These are phyloP conservation scores for Drosophila mojavensis DNA, from an alignment of 1,140 invertebrate genomes.

Conservation along the genomic window DNA sequence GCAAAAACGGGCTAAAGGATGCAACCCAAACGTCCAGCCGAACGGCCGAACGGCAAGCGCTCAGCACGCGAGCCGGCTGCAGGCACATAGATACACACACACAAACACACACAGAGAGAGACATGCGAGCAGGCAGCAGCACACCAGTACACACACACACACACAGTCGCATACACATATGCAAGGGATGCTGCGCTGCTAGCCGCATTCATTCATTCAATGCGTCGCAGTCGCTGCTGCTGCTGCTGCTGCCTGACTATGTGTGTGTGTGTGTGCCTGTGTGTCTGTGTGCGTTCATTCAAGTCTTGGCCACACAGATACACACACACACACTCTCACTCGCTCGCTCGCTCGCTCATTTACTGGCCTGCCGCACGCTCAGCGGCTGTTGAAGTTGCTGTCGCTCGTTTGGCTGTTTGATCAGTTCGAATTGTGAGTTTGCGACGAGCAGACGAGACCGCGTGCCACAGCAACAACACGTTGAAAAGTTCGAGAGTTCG, in stretches of 20 bases:
- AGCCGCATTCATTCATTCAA: slow-evolving; percentile 48
- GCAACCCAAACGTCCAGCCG: slow-evolving; percentile 38
- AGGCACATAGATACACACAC: slow-evolving; percentile 45
- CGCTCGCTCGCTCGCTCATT: no score
- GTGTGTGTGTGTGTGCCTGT: slow-evolving; percentile 7
- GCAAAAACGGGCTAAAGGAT: slow-evolving; percentile 75
- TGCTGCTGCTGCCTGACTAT: neutral
- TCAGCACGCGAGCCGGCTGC: slow-evolving; percentile 58
- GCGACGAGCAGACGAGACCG: slow-evolving; percentile 57
- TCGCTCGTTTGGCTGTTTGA: slow-evolving; percentile 71
- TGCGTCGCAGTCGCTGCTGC: slow-evolving; percentile 22
- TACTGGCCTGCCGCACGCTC: slow-evolving; percentile 2
- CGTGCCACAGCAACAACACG: slow-evolving; percentile 24
- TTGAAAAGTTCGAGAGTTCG: slow-evolving; percentile 1
- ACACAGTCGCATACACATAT: neutral
- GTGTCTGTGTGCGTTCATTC: slow-evolving; percentile 48
- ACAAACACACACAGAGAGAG: neutral
- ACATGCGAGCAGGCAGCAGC: neutral
- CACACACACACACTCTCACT: slow-evolving; percentile 34
- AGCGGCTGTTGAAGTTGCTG: slow-evolving; percentile 39
- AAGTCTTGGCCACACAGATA: slow-evolving; percentile 50
- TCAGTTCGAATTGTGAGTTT: slow-evolving; percentile 78
- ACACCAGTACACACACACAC: neutral
- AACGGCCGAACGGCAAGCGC: slow-evolving; percentile 32
- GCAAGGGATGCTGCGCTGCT: slow-evolving; percentile 39